phyloP scores from a whole-genome alignment of 2,888 invertebrate species.

The Eledone cirrhosa region DNA sequence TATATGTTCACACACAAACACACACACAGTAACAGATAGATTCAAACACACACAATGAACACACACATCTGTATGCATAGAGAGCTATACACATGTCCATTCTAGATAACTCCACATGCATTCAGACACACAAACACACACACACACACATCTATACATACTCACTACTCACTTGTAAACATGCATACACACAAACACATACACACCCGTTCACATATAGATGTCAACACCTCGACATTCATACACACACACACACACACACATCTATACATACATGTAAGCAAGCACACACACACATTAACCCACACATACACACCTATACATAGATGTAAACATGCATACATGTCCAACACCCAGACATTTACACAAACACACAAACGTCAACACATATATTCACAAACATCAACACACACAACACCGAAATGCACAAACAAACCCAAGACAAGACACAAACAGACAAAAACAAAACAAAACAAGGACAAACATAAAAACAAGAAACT shows the following conservation, averaged over 20 bases:
- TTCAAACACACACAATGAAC: background rate
- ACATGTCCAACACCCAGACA: no score
- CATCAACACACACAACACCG: no score
- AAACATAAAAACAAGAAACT: no score
- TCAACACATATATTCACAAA: no score
- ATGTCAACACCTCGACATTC: background rate
- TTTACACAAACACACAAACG: no score
- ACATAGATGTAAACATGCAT: no score
- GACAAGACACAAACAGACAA: no score
- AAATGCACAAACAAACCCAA: no score
- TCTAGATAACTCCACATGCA: background rate
- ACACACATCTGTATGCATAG: background rate
- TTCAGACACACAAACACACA: background rate
- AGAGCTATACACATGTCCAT: conserved; percentile 4
- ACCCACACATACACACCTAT: no score
- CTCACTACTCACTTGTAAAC: background rate
- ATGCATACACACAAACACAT: background rate
- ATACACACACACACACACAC: background rate
- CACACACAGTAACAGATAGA: conserved; percentile 1
- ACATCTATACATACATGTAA: no score
- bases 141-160: background rate
- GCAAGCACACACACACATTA: no score
- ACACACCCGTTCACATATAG: background rate
- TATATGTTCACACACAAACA: conserved; percentile 13
- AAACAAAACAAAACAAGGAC: no score